phyloP scores from a whole-genome alignment of 2,888 invertebrate genomes.

The Elmis aenea region DNA sequence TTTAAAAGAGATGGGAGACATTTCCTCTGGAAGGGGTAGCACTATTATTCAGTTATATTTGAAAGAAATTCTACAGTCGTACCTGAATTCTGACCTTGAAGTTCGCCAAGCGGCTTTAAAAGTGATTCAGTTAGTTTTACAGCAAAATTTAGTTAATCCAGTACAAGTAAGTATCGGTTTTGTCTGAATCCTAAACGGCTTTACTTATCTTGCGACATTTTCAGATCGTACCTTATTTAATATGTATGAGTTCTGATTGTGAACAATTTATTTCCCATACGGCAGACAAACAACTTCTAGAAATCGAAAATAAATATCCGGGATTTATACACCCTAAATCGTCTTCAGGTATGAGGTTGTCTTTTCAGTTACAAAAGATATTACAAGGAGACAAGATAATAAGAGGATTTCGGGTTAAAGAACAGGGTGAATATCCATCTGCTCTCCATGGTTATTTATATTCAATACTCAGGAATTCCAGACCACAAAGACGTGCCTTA shows the following conservation, averaged over 20 bases:
- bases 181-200: constrained; percentile 5
- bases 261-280: constrained; percentile 85
- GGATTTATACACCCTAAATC: constrained; percentile 99
- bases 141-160: constrained; percentile 96
- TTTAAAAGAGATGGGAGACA: constrained; percentile 98
- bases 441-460: constrained; percentile 92
- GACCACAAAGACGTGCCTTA: constrained; percentile 90
- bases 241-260: constrained; percentile 94
- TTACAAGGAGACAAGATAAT: constrained; percentile 68
- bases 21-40: constrained; percentile 97
- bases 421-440: constrained; percentile 75
- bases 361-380: constrained; percentile 79
- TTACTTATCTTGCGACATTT: constrained; percentile 12
- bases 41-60: constrained; percentile 96
- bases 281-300: constrained; percentile 93
- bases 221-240: constrained; percentile 92
- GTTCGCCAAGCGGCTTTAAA: constrained; percentile 88
- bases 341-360: constrained; percentile 84
- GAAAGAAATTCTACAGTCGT: constrained; percentile 88
- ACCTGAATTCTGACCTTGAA: constrained; percentile 73
- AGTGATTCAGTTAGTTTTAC: constrained; percentile 89
- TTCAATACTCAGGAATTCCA: constrained; percentile 82
- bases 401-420: constrained; percentile 67
- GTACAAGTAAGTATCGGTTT: constrained; percentile 60
- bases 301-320: constrained; percentile 98